Evolutionary conservation across 2,113 vertebrate genomes (phyloP).

Genomic region (Halichoeres trimaculatus): DNA sequence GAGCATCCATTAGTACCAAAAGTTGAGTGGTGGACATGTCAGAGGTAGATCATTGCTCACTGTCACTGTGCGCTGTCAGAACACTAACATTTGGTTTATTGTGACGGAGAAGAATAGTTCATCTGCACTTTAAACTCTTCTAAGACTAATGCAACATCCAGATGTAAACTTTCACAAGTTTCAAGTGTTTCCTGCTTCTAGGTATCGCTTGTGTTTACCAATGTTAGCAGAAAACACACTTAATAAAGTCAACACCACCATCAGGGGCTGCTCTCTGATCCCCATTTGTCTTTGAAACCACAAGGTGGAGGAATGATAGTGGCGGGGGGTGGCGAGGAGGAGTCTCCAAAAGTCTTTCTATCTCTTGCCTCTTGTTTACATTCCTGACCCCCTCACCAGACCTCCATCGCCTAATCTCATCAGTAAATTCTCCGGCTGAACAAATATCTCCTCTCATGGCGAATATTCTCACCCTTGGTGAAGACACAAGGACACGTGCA

Average conservation of each 20-base stretch:
- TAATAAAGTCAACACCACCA: constrained; percentile 1
- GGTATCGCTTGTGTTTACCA: background rate
- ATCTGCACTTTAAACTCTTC: constrained; percentile 13
- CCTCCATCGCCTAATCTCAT: constrained; percentile 67
- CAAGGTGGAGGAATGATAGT: constrained; percentile 16
- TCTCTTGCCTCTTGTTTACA: constrained; percentile 66
- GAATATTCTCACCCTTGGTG: constrained; percentile 54
- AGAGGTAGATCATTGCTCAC: constrained; percentile 31
- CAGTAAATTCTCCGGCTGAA: constrained; percentile 67
- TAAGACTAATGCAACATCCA: constrained; percentile 5
- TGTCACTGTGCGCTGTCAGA: constrained; percentile 19
- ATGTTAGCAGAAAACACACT: background rate
- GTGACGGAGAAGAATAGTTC: constrained; percentile 20
- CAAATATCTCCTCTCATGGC: constrained; percentile 69
- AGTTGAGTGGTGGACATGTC: background rate
- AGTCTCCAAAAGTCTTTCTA: constrained; percentile 39
- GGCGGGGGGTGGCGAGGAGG: background rate
- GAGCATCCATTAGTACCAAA: constrained; percentile 57
- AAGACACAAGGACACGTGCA: constrained; percentile 1
- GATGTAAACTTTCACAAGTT: background rate
- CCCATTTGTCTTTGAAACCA: constrained; percentile 9
- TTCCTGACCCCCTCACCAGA: constrained; percentile 63
- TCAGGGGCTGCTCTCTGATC: background rate
- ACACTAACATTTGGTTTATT: constrained; percentile 11
- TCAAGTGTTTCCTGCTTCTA: background rate